Evolutionary conservation across 2,797 vertebrate genomes (phyloP), one percentile per base, ranked within the genome.

Genomic region (Sebastes diploproa): DNA sequence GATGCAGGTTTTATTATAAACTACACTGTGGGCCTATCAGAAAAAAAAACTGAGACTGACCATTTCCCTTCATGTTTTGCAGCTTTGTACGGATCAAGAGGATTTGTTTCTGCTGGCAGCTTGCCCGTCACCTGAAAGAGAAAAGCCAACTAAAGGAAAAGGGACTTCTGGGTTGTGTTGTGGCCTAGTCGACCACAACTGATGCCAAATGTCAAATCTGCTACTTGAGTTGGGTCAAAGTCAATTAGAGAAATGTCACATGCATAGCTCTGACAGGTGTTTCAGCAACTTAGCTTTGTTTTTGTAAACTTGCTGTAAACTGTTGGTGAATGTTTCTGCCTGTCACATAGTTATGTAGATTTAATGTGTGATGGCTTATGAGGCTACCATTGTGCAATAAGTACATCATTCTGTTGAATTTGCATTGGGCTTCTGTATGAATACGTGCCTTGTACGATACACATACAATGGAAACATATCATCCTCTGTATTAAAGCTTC

Each of bases 101-200:
- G 91, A 93, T 93, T 94, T 93, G 89, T 89, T 89, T 85, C 84
- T 84, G 74, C 86, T 94, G 91, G 90, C 88, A 88, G 72, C 58
- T 65, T 64, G 89, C 92, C 92, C 90, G 70, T 88, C 89, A 92
- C 86, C 91, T 89, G 81, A 89, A 91, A 92, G 63, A 80, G 50
- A 89, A 84, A 81, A 83, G 75, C 60, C 67, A 82, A 68, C 65
- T 77, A 59, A 64, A 72, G 56, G 34, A 84, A 81, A n/a, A 74
- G 50, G 61, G 67, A 80, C 72, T 22, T 79, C 55, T 81, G 66
- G 69, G 63, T 38, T 77, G 52, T 77, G 62, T 46, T 82, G 55
- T 73, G 64, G 75, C 76, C 54, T 56, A 34, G 6, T 58, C 29
- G 18, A 59, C 74, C 72, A 46, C 38, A 81, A 70, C 60, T 63